These are phyloP conservation scores for Macropodus opercularis DNA, from an alignment of 2,797 vertebrate genomes.

Conservation along the genomic window DNA sequence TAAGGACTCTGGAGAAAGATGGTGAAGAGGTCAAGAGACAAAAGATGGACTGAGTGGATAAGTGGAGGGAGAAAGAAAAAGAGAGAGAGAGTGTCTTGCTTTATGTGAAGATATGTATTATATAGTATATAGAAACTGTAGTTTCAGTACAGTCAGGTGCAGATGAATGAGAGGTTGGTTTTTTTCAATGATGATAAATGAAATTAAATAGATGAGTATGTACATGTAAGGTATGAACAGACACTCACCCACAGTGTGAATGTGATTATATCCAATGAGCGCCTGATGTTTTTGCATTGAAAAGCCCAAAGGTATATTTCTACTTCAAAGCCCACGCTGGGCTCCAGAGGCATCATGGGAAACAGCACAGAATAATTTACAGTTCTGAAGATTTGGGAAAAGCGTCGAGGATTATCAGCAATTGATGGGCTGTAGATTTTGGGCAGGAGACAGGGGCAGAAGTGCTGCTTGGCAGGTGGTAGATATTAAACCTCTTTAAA, in stretches of 20 bases:
- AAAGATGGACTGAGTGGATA: not conserved
- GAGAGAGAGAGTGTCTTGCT: no score
- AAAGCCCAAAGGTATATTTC: slow-evolving; percentile 47
- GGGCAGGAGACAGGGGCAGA: not conserved
- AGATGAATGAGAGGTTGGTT: no score
- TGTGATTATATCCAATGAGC: slow-evolving; percentile 24
- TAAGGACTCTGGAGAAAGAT: slow-evolving; percentile 23
- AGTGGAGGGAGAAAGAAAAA: slow-evolving; percentile 4
- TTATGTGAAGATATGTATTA: no score
- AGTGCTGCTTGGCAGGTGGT: not conserved
- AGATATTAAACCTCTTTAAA: slow-evolving; percentile 12
- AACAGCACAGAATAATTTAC: slow-evolving; percentile 32
- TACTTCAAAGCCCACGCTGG: slow-evolving; percentile 46
- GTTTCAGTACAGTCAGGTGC: no score
- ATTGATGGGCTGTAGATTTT: slow-evolving; percentile 16
- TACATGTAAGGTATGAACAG: not conserved
- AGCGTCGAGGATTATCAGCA: not conserved
- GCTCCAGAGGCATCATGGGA: slow-evolving; percentile 56
- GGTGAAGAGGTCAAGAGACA: slow-evolving; percentile 18
- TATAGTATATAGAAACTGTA: no score
- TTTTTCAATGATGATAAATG: no score
- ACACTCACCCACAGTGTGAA: slow-evolving; percentile 11
- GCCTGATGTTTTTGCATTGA: slow-evolving; percentile 46
- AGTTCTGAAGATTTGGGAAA: slow-evolving; percentile 6
- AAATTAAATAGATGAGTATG: no score